Base-by-base conservation (phyloP, 2,888 invertebrate genomes). In the Yponomeuta malinellus region DNA sequence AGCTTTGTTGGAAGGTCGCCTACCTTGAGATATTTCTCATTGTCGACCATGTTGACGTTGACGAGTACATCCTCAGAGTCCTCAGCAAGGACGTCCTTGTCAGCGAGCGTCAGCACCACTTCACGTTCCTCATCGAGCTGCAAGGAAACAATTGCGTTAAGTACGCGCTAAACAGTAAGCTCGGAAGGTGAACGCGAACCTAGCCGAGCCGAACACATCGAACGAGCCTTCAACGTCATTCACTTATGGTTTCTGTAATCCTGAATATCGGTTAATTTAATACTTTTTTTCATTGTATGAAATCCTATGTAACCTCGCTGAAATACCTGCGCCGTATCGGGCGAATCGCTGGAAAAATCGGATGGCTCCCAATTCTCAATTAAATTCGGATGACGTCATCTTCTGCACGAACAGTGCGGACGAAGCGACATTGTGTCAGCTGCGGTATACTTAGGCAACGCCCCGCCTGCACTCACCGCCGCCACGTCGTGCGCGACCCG, bases 71-170 rank as follows among this genome's bases (percentile, higher is more conserved):
- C 99, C 72, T 95, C 96, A 4, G 93, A 94, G 48, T 95, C 95
- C 10, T 97, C 96, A 73, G 97, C 97, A 72, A 99, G 90, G 65
- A 99, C 96, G 68, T 95, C 96, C 85, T 96, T 95, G 91, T 99
- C 99, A 82, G 98, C 97, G 70, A 99, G 92, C 1, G 99, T 99
- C 75, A 99, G 93, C 77, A 99, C 95, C 31, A 98, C 94, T 66
- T 95, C 95, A 77, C 94, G 94, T 69, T 98, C 98, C 81, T 98
- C 98, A 15, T 93, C 93, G 75, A 94, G 72, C 91, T 91, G 78
- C 0, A 68, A 68, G 15, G 2, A 9, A 33, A 72, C 4, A 67
- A 65, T 31, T 67, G 9, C 6, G 48, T 5, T 59, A 29, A 64
- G 64, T 64, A 65, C 10, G 12, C 65, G 8, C 43, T 43, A 4